A percentile compares a stretch with the other conserved stretches of the same genome.
Conservation (phyloP, 2,797 vertebrate species). For the Molothrus aeneus region DNA sequence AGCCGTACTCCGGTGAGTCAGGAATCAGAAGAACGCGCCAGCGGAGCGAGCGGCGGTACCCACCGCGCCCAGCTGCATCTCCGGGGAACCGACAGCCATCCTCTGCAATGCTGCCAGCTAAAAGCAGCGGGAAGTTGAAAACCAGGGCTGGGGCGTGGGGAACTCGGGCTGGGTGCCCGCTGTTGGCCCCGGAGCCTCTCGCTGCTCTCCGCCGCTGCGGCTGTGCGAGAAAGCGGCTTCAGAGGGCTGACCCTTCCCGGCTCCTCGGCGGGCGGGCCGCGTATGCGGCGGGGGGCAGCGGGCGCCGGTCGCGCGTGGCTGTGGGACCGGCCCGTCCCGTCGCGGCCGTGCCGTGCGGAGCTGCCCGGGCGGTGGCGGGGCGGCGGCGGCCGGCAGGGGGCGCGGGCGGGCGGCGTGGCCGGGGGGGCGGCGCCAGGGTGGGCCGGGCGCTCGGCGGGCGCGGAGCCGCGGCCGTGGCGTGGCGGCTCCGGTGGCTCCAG, state of each 20-base stretch:
- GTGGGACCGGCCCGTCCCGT: not conserved
- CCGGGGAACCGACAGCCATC: rapidly evolving
- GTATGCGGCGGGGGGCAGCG: too few relatives aligned
- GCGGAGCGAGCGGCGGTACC: not conserved
- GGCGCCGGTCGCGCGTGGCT: not conserved
- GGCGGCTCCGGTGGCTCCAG: not conserved
- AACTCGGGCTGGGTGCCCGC: rapidly evolving
- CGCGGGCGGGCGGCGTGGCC: not conserved
- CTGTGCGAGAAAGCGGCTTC: not conserved
- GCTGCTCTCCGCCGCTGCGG: not conserved
- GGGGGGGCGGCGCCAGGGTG: not conserved
- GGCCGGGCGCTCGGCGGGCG: not conserved
- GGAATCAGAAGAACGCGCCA: rapidly evolving
- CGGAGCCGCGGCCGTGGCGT: not conserved
- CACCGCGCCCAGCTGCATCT: rapidly evolving
- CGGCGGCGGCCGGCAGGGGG: not conserved
- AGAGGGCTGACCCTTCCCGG: not conserved
- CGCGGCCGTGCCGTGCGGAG: not conserved
- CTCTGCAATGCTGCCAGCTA: not conserved
- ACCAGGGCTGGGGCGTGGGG: not conserved
- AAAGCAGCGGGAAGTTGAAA: not conserved
- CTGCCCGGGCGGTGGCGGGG: not conserved
- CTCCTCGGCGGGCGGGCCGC: not conserved
- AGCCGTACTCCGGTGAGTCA: not conserved
- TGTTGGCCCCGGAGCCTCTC: too few relatives aligned